Evolutionary conservation across 2,113 vertebrate species (phyloP).

Genomic region (Ursus arctos): DNA sequence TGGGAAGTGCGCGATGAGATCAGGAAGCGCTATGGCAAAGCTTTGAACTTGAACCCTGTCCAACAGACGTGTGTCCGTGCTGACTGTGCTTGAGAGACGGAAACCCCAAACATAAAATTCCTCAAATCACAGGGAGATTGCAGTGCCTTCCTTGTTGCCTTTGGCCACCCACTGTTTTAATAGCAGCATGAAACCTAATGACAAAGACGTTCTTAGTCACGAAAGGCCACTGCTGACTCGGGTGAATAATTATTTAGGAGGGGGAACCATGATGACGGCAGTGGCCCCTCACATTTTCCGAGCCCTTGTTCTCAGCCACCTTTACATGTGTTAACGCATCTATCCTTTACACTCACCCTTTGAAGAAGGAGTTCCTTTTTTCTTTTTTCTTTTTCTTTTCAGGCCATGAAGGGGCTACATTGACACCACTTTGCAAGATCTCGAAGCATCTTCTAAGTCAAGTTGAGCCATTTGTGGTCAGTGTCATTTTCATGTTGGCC

Average conservation of each 20-base stretch:
- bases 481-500: not conserved
- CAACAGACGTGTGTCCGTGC: slow-evolving; percentile 50
- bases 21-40: slow-evolving; percentile 42
- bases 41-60: slow-evolving; percentile 51
- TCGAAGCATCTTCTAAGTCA: not conserved
- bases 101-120: not conserved
- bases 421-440: not conserved
- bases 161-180: slow-evolving; percentile 15
- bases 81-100: slow-evolving; percentile 51
- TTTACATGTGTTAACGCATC: not conserved
- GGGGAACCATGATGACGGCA: not conserved
- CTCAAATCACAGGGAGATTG: slow-evolving; percentile 41
- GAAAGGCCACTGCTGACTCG: not conserved
- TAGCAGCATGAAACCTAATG: not conserved
- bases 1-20: slow-evolving; percentile 49
- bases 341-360: not conserved
- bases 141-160: not conserved
- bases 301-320: not conserved
- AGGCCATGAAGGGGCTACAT: not conserved
- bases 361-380: not conserved
- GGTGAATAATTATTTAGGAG: not conserved
- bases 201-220: not conserved
- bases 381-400: too few species aligned
- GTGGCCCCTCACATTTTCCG: not conserved
- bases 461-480: not conserved